phyloP scores from a whole-genome alignment of 2,888 invertebrate genomes.

The Drosophila incognita region DNA sequence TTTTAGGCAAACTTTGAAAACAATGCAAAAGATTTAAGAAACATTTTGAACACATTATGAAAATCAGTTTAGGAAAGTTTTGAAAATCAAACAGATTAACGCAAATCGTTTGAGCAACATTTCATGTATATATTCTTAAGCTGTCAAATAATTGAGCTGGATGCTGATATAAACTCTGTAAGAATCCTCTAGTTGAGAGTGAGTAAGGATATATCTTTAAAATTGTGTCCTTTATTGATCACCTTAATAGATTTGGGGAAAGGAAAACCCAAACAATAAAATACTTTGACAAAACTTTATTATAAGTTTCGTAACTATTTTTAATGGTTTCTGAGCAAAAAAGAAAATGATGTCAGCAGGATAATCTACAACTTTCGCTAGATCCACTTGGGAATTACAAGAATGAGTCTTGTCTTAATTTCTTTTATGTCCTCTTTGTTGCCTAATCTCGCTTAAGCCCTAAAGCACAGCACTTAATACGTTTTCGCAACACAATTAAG shows the following conservation, averaged over 20 bases:
- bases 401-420: background rate
- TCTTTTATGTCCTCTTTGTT: background rate
- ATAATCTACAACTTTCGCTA: too few species aligned
- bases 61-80: background rate
- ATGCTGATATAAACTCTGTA: accelerated
- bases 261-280: too few species aligned
- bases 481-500: background rate
- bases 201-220: background rate
- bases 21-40: conserved; percentile 9
- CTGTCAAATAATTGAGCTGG: too few species aligned
- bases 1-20: conserved; percentile 1
- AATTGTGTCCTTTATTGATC: background rate
- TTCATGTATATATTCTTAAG: background rate
- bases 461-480: background rate
- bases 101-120: background rate
- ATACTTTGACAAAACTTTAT: background rate
- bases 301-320: background rate
- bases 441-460: background rate
- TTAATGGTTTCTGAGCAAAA: background rate
- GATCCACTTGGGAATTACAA: background rate
- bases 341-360: background rate
- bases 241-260: background rate
- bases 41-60: conserved; percentile 2
- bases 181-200: background rate
- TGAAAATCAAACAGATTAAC: background rate